Evolutionary conservation across 1,140 invertebrate species (phyloP), one percentile per base, ranked within the genome.

Genomic region (Atopsyche davidsoni): DNA sequence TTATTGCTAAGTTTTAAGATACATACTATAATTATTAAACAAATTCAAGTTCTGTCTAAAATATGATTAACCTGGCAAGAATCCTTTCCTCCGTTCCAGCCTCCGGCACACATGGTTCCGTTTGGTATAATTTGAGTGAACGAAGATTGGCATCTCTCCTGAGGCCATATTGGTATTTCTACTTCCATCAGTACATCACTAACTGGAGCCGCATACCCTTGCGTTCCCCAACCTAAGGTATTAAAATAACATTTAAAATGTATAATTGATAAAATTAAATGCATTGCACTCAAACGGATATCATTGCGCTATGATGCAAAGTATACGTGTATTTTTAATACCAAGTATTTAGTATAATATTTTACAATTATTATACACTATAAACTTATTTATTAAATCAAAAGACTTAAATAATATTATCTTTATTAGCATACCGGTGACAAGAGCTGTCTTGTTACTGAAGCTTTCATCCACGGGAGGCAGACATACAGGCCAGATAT

Each of bases 401-500:
- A 13, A 39, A 7, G 17, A 39, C 7, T 11, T 14, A 19, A 16
- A 28, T 16, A 46, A 21, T 22, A n/a, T 28, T 36, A 35, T 24
- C 16, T 19, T 36, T 17, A 22, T 18, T 23, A 46, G 54, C 49
- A 18, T 72, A 75, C 83, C 86, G 35, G 82, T 85, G 13, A 91
- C 83, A 38, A 83, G 76, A 4, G 75, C 85, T 23, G 71, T 78
- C 60, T 80, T 73, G 17, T 85, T 80, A 11, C 79, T 78, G 58
- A 81, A 80, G 14, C 70, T 65, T 34, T 75, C 63, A 22, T 76
- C 78, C 0, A 74, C 49, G 0, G 83, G 82, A 6, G 90, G 89
- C 16, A 92, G 70, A 63, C 90, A 93, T 34, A 92, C 81, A 0
- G 87, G 89, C 79, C 87, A 86, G 17, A 92, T 86, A 59, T 89